A percentile compares a stretch with the other conserved stretches of the same genome.
Evolutionary conservation across 2,888 invertebrate genomes (phyloP).

Genomic region (Hartigia nigra): DNA sequence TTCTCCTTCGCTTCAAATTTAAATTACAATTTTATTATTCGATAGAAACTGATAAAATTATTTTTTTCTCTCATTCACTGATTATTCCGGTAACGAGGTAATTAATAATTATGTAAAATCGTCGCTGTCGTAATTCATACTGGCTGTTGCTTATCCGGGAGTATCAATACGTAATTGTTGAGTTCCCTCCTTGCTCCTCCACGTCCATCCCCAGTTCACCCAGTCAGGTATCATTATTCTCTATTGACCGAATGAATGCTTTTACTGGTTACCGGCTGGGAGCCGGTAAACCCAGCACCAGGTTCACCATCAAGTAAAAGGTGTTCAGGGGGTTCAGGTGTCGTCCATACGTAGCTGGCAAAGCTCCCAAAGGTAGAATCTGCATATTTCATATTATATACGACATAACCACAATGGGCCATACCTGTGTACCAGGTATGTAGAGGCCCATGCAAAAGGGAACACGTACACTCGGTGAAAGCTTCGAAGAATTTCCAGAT

Average conservation of each 20-base stretch:
- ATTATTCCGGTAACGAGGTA: too few relatives aligned
- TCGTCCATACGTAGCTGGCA: conserved; percentile 18
- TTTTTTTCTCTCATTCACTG: neutral
- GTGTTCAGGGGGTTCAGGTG: conserved; percentile 33
- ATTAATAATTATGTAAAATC: neutral
- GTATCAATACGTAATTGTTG: neutral
- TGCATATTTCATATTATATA: conserved; percentile 40
- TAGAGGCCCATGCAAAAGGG: conserved; percentile 23
- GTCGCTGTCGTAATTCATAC: neutral
- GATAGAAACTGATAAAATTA: neutral
- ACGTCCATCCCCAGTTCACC: neutral
- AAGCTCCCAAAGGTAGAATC: conserved; percentile 28
- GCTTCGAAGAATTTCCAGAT: neutral
- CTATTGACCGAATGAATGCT: neutral
- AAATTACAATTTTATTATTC: neutral
- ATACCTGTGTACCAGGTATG: conserved; percentile 37
- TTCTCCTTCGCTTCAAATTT: neutral
- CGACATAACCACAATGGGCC: conserved; percentile 38
- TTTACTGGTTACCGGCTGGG: neutral
- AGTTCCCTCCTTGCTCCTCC: too few relatives aligned
- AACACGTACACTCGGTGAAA: conserved; percentile 14
- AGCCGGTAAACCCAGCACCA: neutral
- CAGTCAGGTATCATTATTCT: neutral
- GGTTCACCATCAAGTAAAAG: neutral
- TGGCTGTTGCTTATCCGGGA: neutral